These are phyloP conservation scores for Saiga tatarica DNA, from an alignment of 2,113 vertebrate genomes.

Conservation along the genomic window DNA sequence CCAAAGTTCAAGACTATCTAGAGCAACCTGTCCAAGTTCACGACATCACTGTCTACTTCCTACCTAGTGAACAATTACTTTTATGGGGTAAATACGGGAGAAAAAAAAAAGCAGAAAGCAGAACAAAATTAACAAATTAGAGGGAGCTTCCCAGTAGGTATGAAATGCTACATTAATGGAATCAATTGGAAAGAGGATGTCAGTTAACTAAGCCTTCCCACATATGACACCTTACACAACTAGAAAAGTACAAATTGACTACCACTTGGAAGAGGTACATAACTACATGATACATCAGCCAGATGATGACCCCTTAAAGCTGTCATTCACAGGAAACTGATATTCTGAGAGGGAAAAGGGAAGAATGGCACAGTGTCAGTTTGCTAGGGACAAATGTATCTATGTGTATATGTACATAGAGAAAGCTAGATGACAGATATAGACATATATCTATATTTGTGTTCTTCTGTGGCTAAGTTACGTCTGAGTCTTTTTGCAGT, in stretches of 20 bases:
- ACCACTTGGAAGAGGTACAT: too few relatives aligned
- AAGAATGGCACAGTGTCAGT: background rate
- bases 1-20: background rate
- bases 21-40: background rate
- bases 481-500: background rate
- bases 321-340: background rate
- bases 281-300: fast-evolving
- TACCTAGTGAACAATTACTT: background rate
- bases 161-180: background rate
- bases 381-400: background rate
- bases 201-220: background rate
- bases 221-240: background rate
- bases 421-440: background rate
- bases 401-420: background rate
- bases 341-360: background rate
- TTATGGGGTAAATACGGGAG: background rate
- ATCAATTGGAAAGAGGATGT: background rate
- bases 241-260: background rate
- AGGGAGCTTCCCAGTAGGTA: background rate
- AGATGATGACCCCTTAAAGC: background rate
- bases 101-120: background rate
- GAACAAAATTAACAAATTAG: background rate
- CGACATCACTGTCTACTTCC: background rate
- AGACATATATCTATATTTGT: background rate
- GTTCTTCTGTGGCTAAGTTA: background rate